Conservation (phyloP, 2,113 vertebrate species). For the Diadophis punctatus region DNA sequence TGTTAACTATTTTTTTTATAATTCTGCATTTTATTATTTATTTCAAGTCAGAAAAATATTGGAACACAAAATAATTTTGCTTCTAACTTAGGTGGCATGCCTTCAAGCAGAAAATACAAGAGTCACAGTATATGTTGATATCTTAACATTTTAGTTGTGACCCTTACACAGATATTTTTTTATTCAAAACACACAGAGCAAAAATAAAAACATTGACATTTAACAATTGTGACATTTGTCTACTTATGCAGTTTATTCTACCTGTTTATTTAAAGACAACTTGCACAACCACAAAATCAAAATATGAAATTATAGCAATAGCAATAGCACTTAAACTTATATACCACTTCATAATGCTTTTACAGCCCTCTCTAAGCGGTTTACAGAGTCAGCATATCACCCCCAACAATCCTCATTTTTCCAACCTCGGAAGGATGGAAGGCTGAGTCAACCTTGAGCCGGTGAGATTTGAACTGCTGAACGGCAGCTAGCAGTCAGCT, state of each 20-base stretch:
- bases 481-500: too few species aligned
- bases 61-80: not conserved
- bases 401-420: too few species aligned
- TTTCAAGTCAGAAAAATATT: not conserved
- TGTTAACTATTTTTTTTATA: not conserved
- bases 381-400: too few species aligned
- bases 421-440: too few species aligned
- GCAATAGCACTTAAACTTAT: too few species aligned
- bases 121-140: not conserved
- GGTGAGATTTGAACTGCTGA: too few species aligned
- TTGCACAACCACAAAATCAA: not conserved
- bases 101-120: not conserved
- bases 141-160: not conserved
- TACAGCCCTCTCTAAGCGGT: too few species aligned
- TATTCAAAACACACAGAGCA: not conserved
- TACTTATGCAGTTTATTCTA: not conserved
- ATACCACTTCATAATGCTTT: too few species aligned
- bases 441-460: too few species aligned
- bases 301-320: not conserved
- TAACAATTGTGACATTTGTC: not conserved
- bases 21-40: not conserved
- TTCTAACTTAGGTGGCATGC: not conserved
- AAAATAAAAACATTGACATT: constrained; percentile 4
- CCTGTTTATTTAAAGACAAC: not conserved
- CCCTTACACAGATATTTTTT: not conserved